phyloP scores from a whole-genome alignment of 2,888 invertebrate genomes.

The Argyresthia albistria region DNA sequence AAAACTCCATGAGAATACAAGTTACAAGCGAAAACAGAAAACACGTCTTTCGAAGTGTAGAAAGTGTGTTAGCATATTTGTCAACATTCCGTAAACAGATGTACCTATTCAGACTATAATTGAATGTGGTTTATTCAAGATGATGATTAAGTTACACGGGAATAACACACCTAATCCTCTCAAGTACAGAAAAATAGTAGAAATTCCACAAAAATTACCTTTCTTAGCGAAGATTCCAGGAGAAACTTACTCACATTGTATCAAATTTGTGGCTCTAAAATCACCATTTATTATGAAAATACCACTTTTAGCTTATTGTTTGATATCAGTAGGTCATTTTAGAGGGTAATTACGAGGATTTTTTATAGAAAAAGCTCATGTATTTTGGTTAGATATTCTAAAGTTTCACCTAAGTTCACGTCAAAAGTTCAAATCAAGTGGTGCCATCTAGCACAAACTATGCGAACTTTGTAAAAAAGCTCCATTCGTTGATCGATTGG shows the following conservation, averaged over 20 bases:
- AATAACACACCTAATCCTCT: not conserved
- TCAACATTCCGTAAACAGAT: no score
- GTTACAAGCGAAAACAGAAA: no score
- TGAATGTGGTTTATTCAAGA: no score
- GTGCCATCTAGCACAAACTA: constrained; percentile 52
- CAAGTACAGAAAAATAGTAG: not conserved
- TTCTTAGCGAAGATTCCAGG: not conserved
- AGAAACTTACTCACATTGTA: no score
- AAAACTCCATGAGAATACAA: no score
- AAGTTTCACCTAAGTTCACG: constrained; percentile 67
- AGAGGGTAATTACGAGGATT: not conserved
- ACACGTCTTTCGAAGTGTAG: no score
- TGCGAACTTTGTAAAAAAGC: constrained; percentile 40
- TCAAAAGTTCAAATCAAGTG: constrained; percentile 62
- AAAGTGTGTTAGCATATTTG: no score
- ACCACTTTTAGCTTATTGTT: not conserved
- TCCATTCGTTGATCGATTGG: constrained; percentile 17
- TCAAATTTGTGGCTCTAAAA: no score
- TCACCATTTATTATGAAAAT: not conserved
- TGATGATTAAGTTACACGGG: no score
- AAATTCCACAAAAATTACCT: constrained; percentile 3
- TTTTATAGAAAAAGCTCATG: constrained; percentile 34
- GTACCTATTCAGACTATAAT: no score
- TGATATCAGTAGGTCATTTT: not conserved
- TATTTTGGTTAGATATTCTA: constrained; percentile 65